A percentile compares a stretch with the other conserved stretches of the same genome.
Conservation (phyloP, 2,888 invertebrate genomes). For the Drosophila falleni region DNA sequence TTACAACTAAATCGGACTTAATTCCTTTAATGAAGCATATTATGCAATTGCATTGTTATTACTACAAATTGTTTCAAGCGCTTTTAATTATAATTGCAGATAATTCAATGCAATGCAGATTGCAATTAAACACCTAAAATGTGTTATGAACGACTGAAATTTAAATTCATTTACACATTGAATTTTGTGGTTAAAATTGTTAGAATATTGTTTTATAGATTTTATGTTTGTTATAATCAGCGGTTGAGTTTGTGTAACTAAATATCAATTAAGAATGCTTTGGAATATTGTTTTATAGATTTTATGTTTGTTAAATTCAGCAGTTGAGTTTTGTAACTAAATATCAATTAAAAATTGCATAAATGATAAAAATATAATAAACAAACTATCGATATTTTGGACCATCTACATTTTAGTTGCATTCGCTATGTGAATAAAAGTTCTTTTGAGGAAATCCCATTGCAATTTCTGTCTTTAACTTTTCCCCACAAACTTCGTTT, state of each 20-base stretch:
- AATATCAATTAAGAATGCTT: too few relatives aligned
- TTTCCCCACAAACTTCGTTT: not conserved
- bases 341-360: too few relatives aligned
- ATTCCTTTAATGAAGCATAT: slow-evolving; percentile 6
- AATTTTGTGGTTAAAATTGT: not conserved
- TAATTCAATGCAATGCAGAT: slow-evolving; percentile 13
- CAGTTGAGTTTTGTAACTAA: too few relatives aligned
- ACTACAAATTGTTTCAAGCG: not conserved
- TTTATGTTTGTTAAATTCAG: too few relatives aligned
- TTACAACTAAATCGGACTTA: slow-evolving; percentile 5
- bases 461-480: slow-evolving; percentile 7
- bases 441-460: not conserved
- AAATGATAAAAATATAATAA: too few relatives aligned
- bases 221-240: too few relatives aligned
- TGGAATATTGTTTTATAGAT: not conserved
- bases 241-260: too few relatives aligned
- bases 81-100: not conserved
- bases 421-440: not conserved
- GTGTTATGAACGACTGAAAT: not conserved
- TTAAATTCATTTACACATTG: not conserved
- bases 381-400: not conserved
- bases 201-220: not conserved
- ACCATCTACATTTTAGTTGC: not conserved
- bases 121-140: not conserved
- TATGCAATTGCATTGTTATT: slow-evolving; percentile 6